Conservation (phyloP, 2,888 invertebrate species). For the Orthonychiurus folsomi region DNA sequence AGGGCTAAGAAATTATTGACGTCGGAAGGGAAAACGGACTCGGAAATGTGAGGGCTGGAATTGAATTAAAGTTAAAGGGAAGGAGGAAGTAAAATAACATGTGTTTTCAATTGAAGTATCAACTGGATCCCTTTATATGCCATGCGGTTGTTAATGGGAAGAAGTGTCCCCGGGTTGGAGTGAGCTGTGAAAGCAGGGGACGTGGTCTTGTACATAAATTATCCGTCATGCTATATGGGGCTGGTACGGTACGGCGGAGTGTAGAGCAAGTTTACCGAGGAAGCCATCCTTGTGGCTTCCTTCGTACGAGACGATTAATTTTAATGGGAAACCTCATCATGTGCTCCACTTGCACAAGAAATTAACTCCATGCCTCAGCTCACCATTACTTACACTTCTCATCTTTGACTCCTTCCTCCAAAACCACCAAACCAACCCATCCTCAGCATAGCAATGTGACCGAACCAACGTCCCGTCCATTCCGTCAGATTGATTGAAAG, state of each 20-base stretch:
- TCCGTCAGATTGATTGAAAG: too few relatives aligned
- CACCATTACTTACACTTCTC: slow-evolving; percentile 1
- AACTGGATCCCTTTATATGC: too few relatives aligned
- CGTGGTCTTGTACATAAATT: neutral
- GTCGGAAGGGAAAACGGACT: too few relatives aligned
- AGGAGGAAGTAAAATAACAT: neutral
- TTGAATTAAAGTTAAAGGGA: neutral
- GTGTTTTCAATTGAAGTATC: neutral
- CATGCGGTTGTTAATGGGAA: neutral
- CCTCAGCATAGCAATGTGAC: neutral
- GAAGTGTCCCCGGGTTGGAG: neutral
- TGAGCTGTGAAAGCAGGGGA: neutral
- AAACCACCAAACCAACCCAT: too few relatives aligned
- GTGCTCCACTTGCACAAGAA: neutral
- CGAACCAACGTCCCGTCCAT: too few relatives aligned
- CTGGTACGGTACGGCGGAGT: neutral
- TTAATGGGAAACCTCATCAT: slow-evolving; percentile 1
- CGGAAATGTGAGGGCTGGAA: too few relatives aligned
- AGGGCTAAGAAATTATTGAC: too few relatives aligned
- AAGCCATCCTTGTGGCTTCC: neutral
- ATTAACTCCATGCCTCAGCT: neutral
- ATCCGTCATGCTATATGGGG: neutral
- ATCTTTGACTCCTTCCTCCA: neutral
- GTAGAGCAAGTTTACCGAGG: neutral
- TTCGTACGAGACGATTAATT: neutral